A percentile compares a stretch with the other conserved stretches of the same genome.
phyloP scores from a whole-genome alignment of 2,113 vertebrate genomes.

The Pteruthius melanotis region DNA sequence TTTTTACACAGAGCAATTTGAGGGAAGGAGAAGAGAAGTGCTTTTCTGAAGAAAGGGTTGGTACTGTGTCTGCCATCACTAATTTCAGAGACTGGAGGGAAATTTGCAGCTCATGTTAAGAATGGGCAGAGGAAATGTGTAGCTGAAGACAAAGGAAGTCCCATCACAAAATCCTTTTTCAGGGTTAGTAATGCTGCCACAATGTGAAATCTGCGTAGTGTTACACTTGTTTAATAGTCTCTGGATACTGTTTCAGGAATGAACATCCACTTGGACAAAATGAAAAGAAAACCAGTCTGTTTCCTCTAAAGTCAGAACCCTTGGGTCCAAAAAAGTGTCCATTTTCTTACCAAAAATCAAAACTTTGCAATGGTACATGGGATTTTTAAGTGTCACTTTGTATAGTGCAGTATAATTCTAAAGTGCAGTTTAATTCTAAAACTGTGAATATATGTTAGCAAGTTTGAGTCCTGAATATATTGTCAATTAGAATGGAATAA shows the following conservation, averaged over 20 bases:
- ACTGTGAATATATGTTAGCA: background rate
- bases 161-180: background rate
- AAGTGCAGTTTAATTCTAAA: background rate
- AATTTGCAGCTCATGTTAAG: background rate
- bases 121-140: background rate
- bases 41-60: background rate
- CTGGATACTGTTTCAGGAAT: background rate
- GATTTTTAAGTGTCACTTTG: background rate
- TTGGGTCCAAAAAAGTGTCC: background rate
- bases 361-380: background rate
- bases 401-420: accelerated
- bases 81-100: background rate
- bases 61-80: background rate
- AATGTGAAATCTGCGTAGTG: background rate
- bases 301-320: background rate
- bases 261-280: background rate
- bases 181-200: background rate
- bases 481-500: background rate
- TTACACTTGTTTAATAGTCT: background rate
- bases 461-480: background rate
- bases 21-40: background rate
- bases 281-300: background rate
- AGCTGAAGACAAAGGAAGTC: background rate
- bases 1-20: background rate
- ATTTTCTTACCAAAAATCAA: background rate